Evolutionary conservation across 2,113 vertebrate genomes (phyloP).

Genomic region (Panthera tigris): DNA sequence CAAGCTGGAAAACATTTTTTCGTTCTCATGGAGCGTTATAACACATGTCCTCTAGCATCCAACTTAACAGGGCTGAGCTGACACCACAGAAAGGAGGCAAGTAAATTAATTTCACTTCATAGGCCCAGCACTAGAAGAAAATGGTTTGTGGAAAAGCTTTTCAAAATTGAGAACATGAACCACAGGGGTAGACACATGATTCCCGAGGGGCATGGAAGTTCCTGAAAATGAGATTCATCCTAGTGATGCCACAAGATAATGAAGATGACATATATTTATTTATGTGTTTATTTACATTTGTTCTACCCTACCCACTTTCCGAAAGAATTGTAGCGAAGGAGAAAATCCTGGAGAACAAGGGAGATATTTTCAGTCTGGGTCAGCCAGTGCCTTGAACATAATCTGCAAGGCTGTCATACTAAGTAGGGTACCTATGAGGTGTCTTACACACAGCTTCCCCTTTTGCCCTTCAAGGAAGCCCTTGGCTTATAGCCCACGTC

Average conservation of each 20-base stretch:
- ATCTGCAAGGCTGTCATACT: not conserved
- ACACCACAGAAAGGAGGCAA: not conserved
- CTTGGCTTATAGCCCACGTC: not conserved
- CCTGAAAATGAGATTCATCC: not conserved
- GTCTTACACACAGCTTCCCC: not conserved
- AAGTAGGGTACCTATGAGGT: not conserved
- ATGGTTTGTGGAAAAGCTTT: not conserved
- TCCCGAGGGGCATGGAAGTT: not conserved
- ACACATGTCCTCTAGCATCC: constrained; percentile 42
- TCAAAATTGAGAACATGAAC: constrained; percentile 29
- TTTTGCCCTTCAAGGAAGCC: not conserved
- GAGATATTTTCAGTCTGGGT: not conserved
- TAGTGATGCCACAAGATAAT: not conserved
- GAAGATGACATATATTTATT: not conserved
- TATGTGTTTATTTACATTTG: not conserved
- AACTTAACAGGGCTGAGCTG: not conserved
- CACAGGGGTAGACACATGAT: not conserved
- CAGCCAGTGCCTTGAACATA: not conserved
- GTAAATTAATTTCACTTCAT: constrained; percentile 5
- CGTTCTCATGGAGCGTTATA: not conserved
- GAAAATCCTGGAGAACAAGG: not conserved
- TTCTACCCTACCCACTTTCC: not conserved
- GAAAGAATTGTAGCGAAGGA: not conserved
- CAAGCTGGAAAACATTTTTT: constrained; percentile 67
- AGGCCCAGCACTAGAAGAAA: constrained; percentile 16